phyloP scores from a whole-genome alignment of 2,888 invertebrate genomes.

The Agapetus fuscipes region DNA sequence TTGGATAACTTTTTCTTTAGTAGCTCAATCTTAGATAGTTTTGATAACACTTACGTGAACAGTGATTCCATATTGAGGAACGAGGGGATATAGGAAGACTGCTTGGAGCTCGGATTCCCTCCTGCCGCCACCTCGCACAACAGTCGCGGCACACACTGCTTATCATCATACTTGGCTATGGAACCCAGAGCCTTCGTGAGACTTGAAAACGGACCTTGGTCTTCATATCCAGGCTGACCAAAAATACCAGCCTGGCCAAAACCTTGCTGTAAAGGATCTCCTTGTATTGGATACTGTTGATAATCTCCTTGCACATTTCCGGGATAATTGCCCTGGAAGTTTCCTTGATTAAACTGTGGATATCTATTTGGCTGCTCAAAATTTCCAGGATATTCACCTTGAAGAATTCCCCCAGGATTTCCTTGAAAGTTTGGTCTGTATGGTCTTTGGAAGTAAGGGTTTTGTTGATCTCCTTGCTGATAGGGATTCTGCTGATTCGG shows the following conservation, averaged over 20 bases:
- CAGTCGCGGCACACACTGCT: conserved; percentile 69
- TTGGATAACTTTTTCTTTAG: too few species aligned
- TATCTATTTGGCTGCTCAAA: background rate
- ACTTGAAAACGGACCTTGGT: conserved; percentile 32
- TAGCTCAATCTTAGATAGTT: too few species aligned
- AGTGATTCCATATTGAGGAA: conserved; percentile 44
- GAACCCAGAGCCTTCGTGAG: conserved; percentile 36
- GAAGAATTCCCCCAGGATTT: too few species aligned
- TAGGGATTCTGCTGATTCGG: background rate
- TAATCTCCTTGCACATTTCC: background rate
- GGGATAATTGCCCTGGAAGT: background rate
- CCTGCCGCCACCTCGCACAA: conserved; percentile 66
- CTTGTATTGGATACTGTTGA: background rate
- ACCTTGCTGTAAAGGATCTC: too few species aligned
- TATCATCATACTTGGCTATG: conserved; percentile 58
- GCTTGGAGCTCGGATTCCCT: conserved; percentile 28
- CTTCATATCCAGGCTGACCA: conserved; percentile 13
- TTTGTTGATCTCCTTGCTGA: background rate
- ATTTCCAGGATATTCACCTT: background rate
- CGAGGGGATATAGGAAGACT: conserved; percentile 32
- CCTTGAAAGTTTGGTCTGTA: too few species aligned
- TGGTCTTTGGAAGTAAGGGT: too few species aligned
- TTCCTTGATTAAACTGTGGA: conserved; percentile 2
- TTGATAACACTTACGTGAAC: conserved; percentile 54
- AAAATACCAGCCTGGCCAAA: too few species aligned